phyloP scores from a whole-genome alignment of 1,140 invertebrate genomes.

The Cydia amplana region DNA sequence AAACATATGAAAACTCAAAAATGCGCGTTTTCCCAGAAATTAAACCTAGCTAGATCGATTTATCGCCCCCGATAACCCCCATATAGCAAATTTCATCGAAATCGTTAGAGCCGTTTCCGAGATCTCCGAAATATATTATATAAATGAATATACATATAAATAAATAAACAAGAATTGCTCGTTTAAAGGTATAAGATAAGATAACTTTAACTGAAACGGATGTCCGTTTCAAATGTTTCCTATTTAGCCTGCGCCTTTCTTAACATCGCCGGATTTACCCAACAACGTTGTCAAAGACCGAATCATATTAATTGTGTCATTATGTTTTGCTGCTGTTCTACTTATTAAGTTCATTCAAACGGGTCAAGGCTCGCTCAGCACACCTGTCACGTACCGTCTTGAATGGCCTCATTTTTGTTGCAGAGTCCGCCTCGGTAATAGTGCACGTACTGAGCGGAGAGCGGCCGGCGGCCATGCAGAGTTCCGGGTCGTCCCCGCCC shows the following conservation, averaged over 20 bases:
- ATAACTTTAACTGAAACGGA: not conserved
- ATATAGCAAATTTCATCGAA: too few relatives aligned
- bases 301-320: not conserved
- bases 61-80: too few relatives aligned
- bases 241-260: not conserved
- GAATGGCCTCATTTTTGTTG: slow-evolving; percentile 39
- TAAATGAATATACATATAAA: too few relatives aligned
- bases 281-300: not conserved
- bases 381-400: slow-evolving; percentile 16
- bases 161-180: too few relatives aligned
- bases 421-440: slow-evolving; percentile 83
- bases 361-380: not conserved
- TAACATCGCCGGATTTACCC: not conserved
- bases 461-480: slow-evolving; percentile 88
- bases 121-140: too few relatives aligned
- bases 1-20: too few relatives aligned
- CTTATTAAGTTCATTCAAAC: not conserved
- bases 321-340: not conserved
- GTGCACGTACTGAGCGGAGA: slow-evolving; percentile 85
- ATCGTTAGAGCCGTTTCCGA: too few relatives aligned
- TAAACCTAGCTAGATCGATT: too few relatives aligned
- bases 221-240: too few relatives aligned
- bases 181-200: too few relatives aligned
- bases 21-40: too few relatives aligned
- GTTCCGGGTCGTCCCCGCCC: slow-evolving; percentile 79